These are phyloP conservation scores for Amblyjoppa proteus DNA, from an alignment of 2,888 invertebrate genomes.

Conservation along the genomic window DNA sequence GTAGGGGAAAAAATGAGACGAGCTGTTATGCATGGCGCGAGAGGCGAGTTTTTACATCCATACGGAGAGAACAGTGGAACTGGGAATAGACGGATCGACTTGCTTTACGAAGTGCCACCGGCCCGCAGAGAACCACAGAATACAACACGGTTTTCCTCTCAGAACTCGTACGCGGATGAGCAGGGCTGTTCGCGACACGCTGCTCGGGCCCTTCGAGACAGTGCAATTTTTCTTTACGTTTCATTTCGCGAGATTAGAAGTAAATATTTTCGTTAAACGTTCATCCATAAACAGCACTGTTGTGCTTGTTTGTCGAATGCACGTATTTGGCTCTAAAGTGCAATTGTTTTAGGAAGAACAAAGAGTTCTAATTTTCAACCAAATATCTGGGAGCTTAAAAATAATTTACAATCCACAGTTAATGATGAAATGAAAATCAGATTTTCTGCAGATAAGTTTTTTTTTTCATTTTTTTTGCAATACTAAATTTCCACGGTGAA, in stretches of 20 bases:
- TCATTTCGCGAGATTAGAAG: neutral
- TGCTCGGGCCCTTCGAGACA: slow-evolving; percentile 24
- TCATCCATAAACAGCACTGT: neutral
- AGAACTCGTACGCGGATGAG: slow-evolving; percentile 72
- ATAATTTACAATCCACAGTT: no score
- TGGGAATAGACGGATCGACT: slow-evolving; percentile 69
- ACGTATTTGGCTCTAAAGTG: neutral
- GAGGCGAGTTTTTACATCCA: slow-evolving; percentile 45
- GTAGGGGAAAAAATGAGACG: slow-evolving; percentile 75
- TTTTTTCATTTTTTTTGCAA: neutral
- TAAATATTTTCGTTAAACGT: neutral
- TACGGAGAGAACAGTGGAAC: slow-evolving; percentile 59
- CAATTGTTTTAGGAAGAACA: neutral
- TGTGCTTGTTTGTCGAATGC: neutral
- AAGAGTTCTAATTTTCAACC: neutral
- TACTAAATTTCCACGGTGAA: neutral
- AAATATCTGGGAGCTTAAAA: neutral
- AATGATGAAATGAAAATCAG: neutral
- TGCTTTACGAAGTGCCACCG: slow-evolving; percentile 64
- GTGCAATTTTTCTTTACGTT: neutral
- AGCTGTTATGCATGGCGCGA: slow-evolving; percentile 67
- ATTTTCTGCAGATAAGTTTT: neutral
- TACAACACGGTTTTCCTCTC: slow-evolving; percentile 83
- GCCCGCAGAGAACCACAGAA: slow-evolving; percentile 77
- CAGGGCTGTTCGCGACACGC: slow-evolving; percentile 41